A percentile compares a stretch with the other conserved stretches of the same genome.
Evolutionary conservation across 2,113 vertebrate genomes (phyloP).

Genomic region (Prunella fulvescens): DNA sequence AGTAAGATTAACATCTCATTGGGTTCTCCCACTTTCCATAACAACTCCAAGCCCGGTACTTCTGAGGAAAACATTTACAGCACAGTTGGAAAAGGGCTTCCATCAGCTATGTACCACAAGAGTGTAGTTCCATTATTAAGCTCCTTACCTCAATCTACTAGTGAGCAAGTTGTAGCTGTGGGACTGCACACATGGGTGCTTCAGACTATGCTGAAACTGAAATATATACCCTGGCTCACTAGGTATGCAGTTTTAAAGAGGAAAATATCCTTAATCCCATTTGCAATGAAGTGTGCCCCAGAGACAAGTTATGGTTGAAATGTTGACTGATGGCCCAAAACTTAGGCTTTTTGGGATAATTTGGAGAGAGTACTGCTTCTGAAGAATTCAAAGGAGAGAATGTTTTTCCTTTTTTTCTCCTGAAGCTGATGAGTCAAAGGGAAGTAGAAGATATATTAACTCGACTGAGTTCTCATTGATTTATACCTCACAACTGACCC

Average conservation of each 20-base stretch:
- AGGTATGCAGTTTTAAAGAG: not conserved
- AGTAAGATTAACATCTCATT: not conserved
- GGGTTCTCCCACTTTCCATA: not conserved
- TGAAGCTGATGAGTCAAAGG: conserved; percentile 25
- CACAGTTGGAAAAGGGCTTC: not conserved
- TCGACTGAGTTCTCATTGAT: conserved; percentile 61
- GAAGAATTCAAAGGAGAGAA: conserved; percentile 17
- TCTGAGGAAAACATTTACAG: not conserved
- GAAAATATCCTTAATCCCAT: not conserved
- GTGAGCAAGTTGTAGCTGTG: not conserved
- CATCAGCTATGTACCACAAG: not conserved
- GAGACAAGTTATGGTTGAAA: conserved; percentile 20
- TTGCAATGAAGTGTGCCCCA: not conserved
- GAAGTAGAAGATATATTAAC: conserved; percentile 69
- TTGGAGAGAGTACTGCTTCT: not conserved
- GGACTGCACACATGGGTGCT: not conserved
- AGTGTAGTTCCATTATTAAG: not conserved
- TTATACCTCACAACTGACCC: conserved; percentile 49
- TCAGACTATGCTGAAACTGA: not conserved
- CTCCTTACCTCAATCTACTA: not conserved
- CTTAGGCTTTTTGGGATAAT: not conserved
- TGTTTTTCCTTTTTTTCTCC: not conserved
- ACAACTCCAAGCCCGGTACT: not conserved
- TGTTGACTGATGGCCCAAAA: conserved; percentile 22
- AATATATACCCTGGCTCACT: not conserved